Evolutionary conservation across 1,140 invertebrate species (phyloP), one percentile per base, ranked within the genome.

Genomic region (Nephila pilipes): DNA sequence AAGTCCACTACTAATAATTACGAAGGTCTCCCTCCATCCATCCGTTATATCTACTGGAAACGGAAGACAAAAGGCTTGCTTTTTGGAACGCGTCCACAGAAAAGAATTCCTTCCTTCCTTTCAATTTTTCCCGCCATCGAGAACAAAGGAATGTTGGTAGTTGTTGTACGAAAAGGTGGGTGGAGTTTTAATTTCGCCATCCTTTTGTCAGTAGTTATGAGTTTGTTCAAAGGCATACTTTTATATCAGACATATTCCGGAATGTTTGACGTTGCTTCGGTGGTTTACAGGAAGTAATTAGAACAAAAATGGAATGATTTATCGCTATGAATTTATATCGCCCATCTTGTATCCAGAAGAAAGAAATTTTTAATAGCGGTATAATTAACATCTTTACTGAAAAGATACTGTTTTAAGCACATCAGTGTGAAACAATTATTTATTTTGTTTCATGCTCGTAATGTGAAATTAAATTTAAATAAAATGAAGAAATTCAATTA

Each of bases 231-330:
- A 32, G 69, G 69, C 69, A 29, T 20, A 75, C 69, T 75, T 75
- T 75, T 36, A 75, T 75, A 75, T 29, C 69, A 29, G 32, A 75
- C 32, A 75, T 75, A 75, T 32, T 36, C 32, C 29, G 69, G 69
- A 75, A 75, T 75, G 69, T 75, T 36, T 75, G 29, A 29, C 69
- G 32, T 29, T 32, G 25, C 18, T 75, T 14, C 69, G 69, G 29
- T 75, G 69, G 69, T 75, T 75, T 75, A 75, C 69, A 75, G 69
- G 69, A 75, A 75, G 69, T 75, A 75, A 75, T 75, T 75, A 75
- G 69, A 75, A 75, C 69, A 75, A 36, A 75, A 75, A 32, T 75
- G 69, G 29, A 36, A 75, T 75, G 69, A 75, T 75, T 75, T 75
- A 75, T 75, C 69, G 69, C 18, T 14, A 32, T 14, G 25, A 75